Base-by-base conservation (phyloP, 1,140 invertebrate genomes). In the Saccostrea echinata region DNA sequence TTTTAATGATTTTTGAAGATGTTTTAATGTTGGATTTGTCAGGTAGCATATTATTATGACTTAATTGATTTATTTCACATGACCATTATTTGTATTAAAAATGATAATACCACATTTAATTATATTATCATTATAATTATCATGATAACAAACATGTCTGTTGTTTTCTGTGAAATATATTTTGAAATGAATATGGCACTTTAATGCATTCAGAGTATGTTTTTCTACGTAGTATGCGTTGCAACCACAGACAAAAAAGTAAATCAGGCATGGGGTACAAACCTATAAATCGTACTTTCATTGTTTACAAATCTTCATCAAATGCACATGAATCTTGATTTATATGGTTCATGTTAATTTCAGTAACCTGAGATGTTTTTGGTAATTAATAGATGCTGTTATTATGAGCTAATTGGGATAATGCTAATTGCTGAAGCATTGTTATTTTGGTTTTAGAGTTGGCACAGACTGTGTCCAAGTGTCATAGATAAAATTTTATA, bases 281-380 rank as follows among this genome's bases (percentile, higher is more conserved):
- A 76, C 13, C 68, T 1, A 76, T 76, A 33, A 76, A 76, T 30
- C 18, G 68, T 76, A 76, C 68, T 30, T 76, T 76, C 68, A 76
- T 76, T 76, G 68, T 76, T 76, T 76, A 76, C 68, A 76, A 76
- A 76, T 76, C 68, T 76, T 76, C 68, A 76, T 76, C 68, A 76
- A 76, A 76, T 76, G 68, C 27, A 13, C 27, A 76, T 76, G 68
- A 76, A 76, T 33, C 68, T 76, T 76, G 68, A 76, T 76, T 33
- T 76, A 76, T 76, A 30, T 13, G 27, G 68, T 30, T 16, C 27
- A 33, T 76, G 68, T 76, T 76, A 33, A 76, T 76, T 76, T 30
- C 24, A 27, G 68, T 76, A 30, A 76, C 68, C 68, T 30, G 33
- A 13, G 68, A 30, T 76, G 24, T 76, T 71, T 76, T 76, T 33